Conservation (phyloP, 2,888 invertebrate genomes). For the Protophormia terraenovae region DNA sequence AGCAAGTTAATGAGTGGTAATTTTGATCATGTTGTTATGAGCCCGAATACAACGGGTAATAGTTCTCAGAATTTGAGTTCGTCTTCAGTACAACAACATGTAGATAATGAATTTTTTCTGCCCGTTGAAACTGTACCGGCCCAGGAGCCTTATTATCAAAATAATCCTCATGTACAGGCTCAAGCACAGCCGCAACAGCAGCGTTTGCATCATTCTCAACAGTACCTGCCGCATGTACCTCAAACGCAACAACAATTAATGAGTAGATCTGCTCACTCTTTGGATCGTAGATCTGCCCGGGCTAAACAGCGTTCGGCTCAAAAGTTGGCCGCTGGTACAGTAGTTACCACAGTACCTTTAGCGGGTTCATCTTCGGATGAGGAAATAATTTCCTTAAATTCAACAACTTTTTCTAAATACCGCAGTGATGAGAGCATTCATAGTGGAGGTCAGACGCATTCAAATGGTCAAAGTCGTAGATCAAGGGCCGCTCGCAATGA, state of each 20-base stretch:
- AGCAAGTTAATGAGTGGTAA: slow-evolving; percentile 82
- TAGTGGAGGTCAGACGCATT: slow-evolving; percentile 82
- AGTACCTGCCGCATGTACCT: slow-evolving; percentile 64
- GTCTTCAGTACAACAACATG: slow-evolving; percentile 71
- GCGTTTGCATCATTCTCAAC: slow-evolving; percentile 65
- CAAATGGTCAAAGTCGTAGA: slow-evolving; percentile 84
- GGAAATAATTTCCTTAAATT: slow-evolving; percentile 84
- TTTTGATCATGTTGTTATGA: slow-evolving; percentile 86
- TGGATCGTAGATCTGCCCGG: slow-evolving; percentile 74
- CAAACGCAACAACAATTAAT: slow-evolving; percentile 67
- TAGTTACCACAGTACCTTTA: slow-evolving; percentile 69
- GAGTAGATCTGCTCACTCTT: slow-evolving; percentile 75
- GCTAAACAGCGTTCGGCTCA: slow-evolving; percentile 48
- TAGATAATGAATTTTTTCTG: slow-evolving; percentile 81
- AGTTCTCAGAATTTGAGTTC: slow-evolving; percentile 41
- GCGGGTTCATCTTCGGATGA: slow-evolving; percentile 73
- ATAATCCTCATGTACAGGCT: slow-evolving; percentile 24
- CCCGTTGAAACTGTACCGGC: slow-evolving; percentile 77
- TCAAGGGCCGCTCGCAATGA: slow-evolving; percentile 90
- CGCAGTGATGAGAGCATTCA: slow-evolving; percentile 87
- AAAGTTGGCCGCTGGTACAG: slow-evolving; percentile 73
- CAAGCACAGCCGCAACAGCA: slow-evolving; percentile 54
- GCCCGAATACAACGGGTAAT: slow-evolving; percentile 72
- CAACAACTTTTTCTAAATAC: slow-evolving; percentile 86
- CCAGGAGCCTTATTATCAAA: slow-evolving; percentile 74